A percentile compares a stretch with the other conserved stretches of the same genome.
These are phyloP conservation scores for Burhinus bistriatus DNA, from an alignment of 2,113 vertebrate genomes.

Conservation along the genomic window DNA sequence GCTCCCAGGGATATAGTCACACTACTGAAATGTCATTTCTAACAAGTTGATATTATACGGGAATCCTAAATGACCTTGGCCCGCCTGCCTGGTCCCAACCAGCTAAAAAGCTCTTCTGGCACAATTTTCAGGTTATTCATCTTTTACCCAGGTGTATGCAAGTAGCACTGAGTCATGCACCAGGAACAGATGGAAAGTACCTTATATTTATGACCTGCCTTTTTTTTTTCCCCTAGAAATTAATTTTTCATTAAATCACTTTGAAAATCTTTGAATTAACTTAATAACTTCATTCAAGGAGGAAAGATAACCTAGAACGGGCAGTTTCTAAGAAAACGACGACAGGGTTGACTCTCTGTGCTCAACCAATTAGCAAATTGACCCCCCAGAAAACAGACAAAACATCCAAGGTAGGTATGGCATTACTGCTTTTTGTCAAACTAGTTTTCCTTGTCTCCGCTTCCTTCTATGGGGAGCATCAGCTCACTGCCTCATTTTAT, in stretches of 20 bases:
- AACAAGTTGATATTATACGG: neutral
- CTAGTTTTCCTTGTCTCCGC: neutral
- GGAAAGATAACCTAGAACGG: neutral
- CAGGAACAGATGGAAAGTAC: neutral
- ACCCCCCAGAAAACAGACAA: neutral
- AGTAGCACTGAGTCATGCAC: neutral
- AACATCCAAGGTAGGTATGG: neutral
- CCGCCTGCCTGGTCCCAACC: neutral
- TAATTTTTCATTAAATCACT: conserved; percentile 56
- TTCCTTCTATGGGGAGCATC: neutral
- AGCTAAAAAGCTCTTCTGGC: neutral
- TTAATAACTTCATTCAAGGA: neutral
- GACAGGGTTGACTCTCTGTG: neutral
- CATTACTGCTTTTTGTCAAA: neutral
- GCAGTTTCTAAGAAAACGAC: neutral
- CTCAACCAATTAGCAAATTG: neutral
- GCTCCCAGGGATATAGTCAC: neutral
- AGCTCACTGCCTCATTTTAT: neutral
- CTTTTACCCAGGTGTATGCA: neutral
- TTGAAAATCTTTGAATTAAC: conserved; percentile 15
- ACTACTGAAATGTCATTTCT: neutral
- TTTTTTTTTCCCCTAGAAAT: neutral
- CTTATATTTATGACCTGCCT: conserved; percentile 58
- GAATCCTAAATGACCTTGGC: neutral
- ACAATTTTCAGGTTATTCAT: neutral